These are phyloP conservation scores for Coilia nasus DNA, from an alignment of 2,797 vertebrate species.

Conservation along the genomic window DNA sequence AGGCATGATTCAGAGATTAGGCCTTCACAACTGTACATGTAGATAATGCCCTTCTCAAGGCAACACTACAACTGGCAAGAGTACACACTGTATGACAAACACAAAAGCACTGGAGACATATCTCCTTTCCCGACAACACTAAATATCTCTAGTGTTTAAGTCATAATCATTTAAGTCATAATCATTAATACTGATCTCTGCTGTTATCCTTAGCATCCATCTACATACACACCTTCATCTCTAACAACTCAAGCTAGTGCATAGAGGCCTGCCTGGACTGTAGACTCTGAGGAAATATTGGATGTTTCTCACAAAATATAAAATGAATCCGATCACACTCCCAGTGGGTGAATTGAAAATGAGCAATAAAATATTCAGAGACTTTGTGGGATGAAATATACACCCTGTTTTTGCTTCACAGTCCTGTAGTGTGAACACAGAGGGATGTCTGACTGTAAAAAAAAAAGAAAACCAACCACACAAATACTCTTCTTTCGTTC, in stretches of 20 bases:
- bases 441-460: neutral
- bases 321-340: neutral
- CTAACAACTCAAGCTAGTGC: neutral
- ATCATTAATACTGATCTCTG: conserved; percentile 43
- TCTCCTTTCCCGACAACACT: neutral
- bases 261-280: no score
- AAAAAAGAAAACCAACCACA: neutral
- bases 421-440: neutral
- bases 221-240: conserved; percentile 31
- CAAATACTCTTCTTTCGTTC: neutral
- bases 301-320: neutral
- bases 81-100: neutral
- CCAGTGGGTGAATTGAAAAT: neutral
- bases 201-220: conserved; percentile 51
- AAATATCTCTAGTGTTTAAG: neutral
- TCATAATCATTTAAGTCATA: no score
- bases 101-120: neutral
- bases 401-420: neutral
- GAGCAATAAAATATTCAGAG: neutral
- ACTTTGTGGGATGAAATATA: neutral
- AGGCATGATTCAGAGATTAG: conserved; percentile 17
- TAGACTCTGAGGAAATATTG: neutral
- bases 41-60: conserved; percentile 11
- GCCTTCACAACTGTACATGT: conserved; percentile 1
- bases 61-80: conserved; percentile 22